Evolutionary conservation across 2,113 vertebrate species (phyloP), one percentile per base, ranked within the genome.

Genomic region (Ramphastos sulfuratus): DNA sequence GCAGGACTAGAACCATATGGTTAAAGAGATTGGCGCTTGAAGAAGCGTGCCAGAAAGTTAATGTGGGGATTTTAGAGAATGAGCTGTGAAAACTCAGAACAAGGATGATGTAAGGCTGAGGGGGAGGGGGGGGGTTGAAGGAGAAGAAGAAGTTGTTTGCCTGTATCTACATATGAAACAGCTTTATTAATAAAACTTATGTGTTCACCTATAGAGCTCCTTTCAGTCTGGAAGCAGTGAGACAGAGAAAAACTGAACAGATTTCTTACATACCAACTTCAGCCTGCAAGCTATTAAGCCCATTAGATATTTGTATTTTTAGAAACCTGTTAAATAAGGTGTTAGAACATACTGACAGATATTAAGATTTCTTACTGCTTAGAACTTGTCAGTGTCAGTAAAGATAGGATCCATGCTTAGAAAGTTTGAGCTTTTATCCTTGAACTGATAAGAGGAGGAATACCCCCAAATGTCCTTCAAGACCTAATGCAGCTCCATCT

Each of bases 1-100:
- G 94, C 91, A 52, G 91, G 91, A 96, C 93, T 94, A 12, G 85
- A 78, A 90, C 91, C 89, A 92, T 94, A 94, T 93, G 93, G 88
- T 78, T 82, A 58, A 18, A 28, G 65, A 94, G 91, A 37, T 64
- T 54, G 75, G 60, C 0, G 65, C 91, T 31, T 39, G 58, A 9
- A 28, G 20, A 19, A 78, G 52, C 21, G 4, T 81, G 87, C 87
- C 89, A 87, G 79, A 25, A 10, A 92, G 60, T 74, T 61, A 88
- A 74, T 33, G 2, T 67, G 77, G 56, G 80, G 30, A 86, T 92
- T 79, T 71, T 2, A 35, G 70, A 94, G 82, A 44, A 42, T 31
- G 89, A 87, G 69, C 85, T 93, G 93, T 69, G 91, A 93, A 85
- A 91, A 87, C 19, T 74, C 60, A 61, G 14, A 50, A 78, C 37